phyloP scores from a whole-genome alignment of 2,797 vertebrate species.

The Coracias cyanogaster region DNA sequence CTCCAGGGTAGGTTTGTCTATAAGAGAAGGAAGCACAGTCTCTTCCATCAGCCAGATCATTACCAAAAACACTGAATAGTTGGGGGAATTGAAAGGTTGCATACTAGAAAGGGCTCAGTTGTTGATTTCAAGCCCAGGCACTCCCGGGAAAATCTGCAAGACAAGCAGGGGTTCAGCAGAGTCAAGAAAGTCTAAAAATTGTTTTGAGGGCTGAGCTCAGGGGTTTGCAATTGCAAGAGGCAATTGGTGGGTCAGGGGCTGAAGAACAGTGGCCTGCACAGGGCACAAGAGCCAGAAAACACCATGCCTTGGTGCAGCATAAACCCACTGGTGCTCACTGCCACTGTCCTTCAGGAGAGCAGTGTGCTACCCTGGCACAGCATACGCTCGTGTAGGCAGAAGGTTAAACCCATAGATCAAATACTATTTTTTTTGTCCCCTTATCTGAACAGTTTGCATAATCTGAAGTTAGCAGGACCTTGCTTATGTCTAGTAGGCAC shows the following conservation, averaged over 20 bases:
- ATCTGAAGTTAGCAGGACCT: background rate
- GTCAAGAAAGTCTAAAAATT: background rate
- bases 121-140: background rate
- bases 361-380: background rate
- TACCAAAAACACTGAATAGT: background rate
- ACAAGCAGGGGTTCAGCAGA: background rate
- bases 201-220: background rate
- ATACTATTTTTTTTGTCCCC: background rate
- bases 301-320: accelerated
- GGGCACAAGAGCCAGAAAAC: background rate
- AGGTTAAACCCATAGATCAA: background rate
- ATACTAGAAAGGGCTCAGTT: background rate
- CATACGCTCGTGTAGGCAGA: background rate
- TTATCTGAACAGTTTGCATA: background rate
- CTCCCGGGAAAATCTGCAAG: background rate
- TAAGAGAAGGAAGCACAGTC: background rate
- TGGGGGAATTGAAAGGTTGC: background rate
- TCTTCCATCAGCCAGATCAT: background rate
- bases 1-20: background rate
- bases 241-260: accelerated
- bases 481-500: background rate
- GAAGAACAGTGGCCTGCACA: background rate
- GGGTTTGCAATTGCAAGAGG: background rate
- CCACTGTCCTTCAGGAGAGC: background rate
- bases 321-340: background rate